Base-by-base conservation (phyloP, 2,113 vertebrate genomes). In the Raphicerus campestris region DNA sequence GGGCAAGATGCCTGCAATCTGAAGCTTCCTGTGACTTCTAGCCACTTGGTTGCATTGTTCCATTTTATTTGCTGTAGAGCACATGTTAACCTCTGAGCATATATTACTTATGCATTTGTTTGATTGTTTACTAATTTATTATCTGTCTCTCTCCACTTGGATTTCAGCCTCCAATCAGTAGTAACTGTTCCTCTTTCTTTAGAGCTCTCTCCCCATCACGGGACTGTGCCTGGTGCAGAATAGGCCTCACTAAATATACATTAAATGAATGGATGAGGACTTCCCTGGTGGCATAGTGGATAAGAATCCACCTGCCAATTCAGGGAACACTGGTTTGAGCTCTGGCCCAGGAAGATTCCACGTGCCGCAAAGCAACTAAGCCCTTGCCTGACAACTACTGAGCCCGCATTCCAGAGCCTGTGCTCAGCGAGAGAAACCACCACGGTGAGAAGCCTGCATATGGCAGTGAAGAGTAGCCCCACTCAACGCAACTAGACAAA, bases 91-190 rank as follows among this genome's bases (percentile, higher is more conserved):
- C 0, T 55, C 58, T 45, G 32, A 80, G 80, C 51, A 32, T 39
- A 42, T 10, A 39, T 61, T 35, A n/a, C 35, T 45, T n/a, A 26
- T 49, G 51, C 7, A 11, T 63, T 78, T 28, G 14, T 78, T 81
- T 26, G 51, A 26, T 55, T 86, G 16, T 60, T 95, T 89, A 30
- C 35, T 73, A 63, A 86, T 61, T 63, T 70, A 55, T 63, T 42
- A 39, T 55, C 49, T 32, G 16, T 60, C 26, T 97, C 26, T 85
- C 61, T 80, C 51, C 66, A 35, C 26, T 28, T 75, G 14, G 39
- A 78, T 78, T 42, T 39, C 78, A 84, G 32, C 10, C 91, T 61
- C 61, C 81, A 35, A 28, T 30, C 2, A 5, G 49, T 16, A 24
- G 56, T 16, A 56, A 42, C 11, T 45, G 9, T 83, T 49, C 51